Base-by-base conservation (phyloP, 2,888 invertebrate genomes). In the Deilephila elpenor region DNA sequence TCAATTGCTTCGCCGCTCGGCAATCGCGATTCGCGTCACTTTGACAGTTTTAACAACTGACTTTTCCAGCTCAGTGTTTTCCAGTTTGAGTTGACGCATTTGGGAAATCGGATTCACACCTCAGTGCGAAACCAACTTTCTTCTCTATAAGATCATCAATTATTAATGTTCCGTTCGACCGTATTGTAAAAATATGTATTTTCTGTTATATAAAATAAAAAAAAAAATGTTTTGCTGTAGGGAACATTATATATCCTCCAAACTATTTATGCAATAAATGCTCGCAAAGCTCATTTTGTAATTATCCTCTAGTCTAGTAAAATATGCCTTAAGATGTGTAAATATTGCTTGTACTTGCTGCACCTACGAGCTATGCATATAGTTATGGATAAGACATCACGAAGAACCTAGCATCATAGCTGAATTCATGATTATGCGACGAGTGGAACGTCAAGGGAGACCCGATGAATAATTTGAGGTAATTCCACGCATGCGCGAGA, bases 381-480 rank as follows among this genome's bases (percentile, higher is more conserved):
- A 51, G n/a, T 64, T 51, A 60, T 32, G 44, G 62, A 77, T 71
- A 73, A 11, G 7, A 25, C 8, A 25, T 59, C 44, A 29, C 32
- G 19, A 60, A 59, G 17, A 59, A 64, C 19, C 17, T 62, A 34
- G 19, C 29, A 59, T 19, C 64, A 75, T 75, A 77, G 76, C 77
- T 74, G 78, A 75, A 79, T 81, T 79, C 79, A 81, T 77, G 81
- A 89, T 88, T 87, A 89, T 90, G 83, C 83, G 86, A 80, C 79
- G 76, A 59, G 79, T 81, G 86, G 82, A 85, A 86, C 84, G 84
- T 83, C 85, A 86, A 83, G 88, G 89, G 89, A 89, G 86, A 84
- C 86, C 87, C 90, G 83, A 89, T 93, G 90, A 93, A 93, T 93
- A 93, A 93, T 93, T n/a, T 90, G 88, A 93, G 86, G 83, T 82